Evolutionary conservation across 2,797 vertebrate genomes (phyloP).

Genomic region (Champsocephalus esox): DNA sequence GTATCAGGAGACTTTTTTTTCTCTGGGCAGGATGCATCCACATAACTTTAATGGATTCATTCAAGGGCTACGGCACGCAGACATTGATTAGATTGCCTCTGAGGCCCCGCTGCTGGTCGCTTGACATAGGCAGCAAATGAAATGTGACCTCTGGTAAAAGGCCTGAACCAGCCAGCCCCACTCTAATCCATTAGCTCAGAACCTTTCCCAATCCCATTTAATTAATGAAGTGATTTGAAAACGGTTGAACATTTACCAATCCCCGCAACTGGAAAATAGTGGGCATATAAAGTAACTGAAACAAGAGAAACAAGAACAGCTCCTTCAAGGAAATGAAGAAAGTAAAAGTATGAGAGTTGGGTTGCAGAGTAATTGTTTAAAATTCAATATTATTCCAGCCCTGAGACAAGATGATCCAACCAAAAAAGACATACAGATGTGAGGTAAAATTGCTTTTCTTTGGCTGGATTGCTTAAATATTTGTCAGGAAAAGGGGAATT

Average conservation of each 20-base stretch:
- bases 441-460: conserved; percentile 62
- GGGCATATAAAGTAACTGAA: conserved; percentile 67
- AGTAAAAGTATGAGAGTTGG: conserved; percentile 44
- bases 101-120: conserved; percentile 85
- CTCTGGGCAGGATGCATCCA: conserved; percentile 91
- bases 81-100: conserved; percentile 94
- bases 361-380: conserved; percentile 57
- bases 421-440: conserved; percentile 72
- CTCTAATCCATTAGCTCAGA: conserved; percentile 89
- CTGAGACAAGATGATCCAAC: conserved; percentile 68
- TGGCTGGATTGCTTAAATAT: conserved; percentile 71
- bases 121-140: conserved; percentile 95
- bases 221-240: conserved; percentile 96
- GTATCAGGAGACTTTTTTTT: conserved; percentile 92
- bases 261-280: conserved; percentile 76
- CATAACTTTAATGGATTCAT: conserved; percentile 94
- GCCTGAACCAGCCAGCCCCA: conserved; percentile 88
- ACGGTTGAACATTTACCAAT: conserved; percentile 87
- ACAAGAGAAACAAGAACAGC: conserved; percentile 43
- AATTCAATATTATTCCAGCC: conserved; percentile 62
- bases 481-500: conserved; percentile 74
- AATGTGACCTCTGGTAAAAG: conserved; percentile 94
- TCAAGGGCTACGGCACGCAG: conserved; percentile 87
- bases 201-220: conserved; percentile 92
- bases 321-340: conserved; percentile 28